Percentiles rank a stretch among this genome's conserved stretches.
Evolutionary conservation across 2,888 invertebrate species (phyloP).

Genomic region (Harpagoxenus sublaevis): DNA sequence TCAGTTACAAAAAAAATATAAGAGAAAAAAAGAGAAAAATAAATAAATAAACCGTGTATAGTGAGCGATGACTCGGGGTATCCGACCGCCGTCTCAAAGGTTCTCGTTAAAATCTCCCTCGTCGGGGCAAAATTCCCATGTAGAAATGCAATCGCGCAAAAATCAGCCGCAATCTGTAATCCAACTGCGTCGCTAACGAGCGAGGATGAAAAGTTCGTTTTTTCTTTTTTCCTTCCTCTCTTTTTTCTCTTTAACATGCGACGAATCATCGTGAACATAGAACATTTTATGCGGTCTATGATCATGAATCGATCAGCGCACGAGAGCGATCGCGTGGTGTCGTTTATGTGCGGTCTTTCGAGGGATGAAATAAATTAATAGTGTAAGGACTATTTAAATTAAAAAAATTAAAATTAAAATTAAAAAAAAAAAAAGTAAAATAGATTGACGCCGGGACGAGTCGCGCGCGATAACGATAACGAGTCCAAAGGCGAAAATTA

Average conservation of each 20-base stretch:
- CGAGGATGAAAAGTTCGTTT: background rate
- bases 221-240: background rate
- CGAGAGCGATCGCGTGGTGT: background rate
- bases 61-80: background rate
- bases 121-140: constrained; percentile 18
- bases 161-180: constrained; percentile 29
- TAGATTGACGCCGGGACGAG: background rate
- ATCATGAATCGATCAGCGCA: no score
- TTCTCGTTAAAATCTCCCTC: constrained; percentile 7
- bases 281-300: no score
- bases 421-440: background rate
- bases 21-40: background rate
- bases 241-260: no score
- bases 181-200: constrained; percentile 2
- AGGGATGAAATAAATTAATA: background rate
- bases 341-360: background rate
- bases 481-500: background rate
- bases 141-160: constrained; percentile 36
- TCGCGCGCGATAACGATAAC: constrained; percentile 10
- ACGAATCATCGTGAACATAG: background rate
- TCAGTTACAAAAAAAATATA: constrained; percentile 26
- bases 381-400: no score
- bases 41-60: constrained; percentile 41
- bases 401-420: no score
- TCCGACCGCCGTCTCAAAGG: background rate